Evolutionary conservation across 2,113 vertebrate genomes (phyloP).

Genomic region (Neodon shergylaensis): DNA sequence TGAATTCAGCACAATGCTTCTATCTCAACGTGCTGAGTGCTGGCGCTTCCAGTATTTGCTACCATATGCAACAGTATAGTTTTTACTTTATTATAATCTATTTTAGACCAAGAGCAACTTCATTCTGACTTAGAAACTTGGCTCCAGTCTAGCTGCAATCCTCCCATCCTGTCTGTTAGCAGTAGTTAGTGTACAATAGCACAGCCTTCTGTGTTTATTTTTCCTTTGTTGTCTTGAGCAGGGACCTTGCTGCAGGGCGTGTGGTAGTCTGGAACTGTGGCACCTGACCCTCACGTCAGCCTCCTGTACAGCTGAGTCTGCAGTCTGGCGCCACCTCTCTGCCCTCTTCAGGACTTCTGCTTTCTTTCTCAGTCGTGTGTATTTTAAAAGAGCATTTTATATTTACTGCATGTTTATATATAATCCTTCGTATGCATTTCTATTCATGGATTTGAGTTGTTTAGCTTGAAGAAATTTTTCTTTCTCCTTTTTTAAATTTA

Average conservation of each 20-base stretch:
- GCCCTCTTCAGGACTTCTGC: neutral
- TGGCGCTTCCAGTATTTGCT: neutral
- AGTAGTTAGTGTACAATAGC: neutral
- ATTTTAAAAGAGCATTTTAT: neutral
- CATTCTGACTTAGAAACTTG: conserved; percentile 18
- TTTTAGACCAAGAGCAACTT: conserved; percentile 4
- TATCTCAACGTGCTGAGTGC: neutral
- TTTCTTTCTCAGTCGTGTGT: neutral
- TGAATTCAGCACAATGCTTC: neutral
- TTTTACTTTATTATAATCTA: neutral
- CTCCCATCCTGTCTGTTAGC: neutral
- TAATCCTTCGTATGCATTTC: neutral
- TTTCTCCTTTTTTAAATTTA: too few species aligned
- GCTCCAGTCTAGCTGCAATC: neutral
- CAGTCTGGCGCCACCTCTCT: neutral
- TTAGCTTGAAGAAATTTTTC: neutral
- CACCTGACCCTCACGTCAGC: neutral
- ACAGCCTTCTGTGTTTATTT: neutral
- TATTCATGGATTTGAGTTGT: neutral
- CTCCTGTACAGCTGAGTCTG: neutral
- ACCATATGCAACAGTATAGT: neutral
- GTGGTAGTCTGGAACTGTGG: neutral
- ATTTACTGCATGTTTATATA: neutral
- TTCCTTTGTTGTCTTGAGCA: neutral
- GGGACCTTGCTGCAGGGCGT: rapidly evolving